Evolutionary conservation across 2,797 vertebrate genomes (phyloP), one percentile per base, ranked within the genome.

Genomic region (Enteromius anoplus): DNA sequence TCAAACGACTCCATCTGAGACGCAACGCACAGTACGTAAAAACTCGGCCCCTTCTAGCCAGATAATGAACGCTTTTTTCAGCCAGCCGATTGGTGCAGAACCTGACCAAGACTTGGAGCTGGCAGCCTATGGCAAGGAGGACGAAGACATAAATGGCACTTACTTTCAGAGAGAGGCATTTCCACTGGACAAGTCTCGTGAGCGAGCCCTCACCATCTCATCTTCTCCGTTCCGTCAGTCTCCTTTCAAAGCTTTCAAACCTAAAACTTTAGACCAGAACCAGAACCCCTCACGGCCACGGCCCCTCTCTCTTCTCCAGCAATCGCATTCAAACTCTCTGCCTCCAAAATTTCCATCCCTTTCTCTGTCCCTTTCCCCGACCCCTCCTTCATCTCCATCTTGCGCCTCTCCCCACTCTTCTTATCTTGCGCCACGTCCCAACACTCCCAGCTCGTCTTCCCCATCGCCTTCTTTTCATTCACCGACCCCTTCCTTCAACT

Each of bases 201-300:
- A 95, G 66, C 91, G 95, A 66, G 60, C 95, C 2, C 93, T 95
- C 73, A 95, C 95, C 83, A 95, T 96, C 87, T 95, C 94, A 86
- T 95, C 94, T 19, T 95, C 94, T 12, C 94, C 95, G 3, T 95
- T 94, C 80, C 93, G 95, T 49, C 95, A 93, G 85, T 90, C 93
- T 23, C 93, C 94, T 2, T 95, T 95, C 83, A 83, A 77, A 83
- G 92, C 93, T 23, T 90, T 89, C 85, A 96, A 95, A 87, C 81
- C 91, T 84, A 94, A 95, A 86, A 88, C 89, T 29, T 81, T 92
- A 86, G 94, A 95, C 89, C 93, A 95, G 88, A 95, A 96, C 89
- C 93, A 94, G 89, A 95, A 95, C 12, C 40, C 90, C 3, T 90
- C 93, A 55, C 91, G 93, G 72, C 94, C 94, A 2, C 89, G 95